Conservation (phyloP, 2,888 invertebrate species). For the Blomia tropicalis region DNA sequence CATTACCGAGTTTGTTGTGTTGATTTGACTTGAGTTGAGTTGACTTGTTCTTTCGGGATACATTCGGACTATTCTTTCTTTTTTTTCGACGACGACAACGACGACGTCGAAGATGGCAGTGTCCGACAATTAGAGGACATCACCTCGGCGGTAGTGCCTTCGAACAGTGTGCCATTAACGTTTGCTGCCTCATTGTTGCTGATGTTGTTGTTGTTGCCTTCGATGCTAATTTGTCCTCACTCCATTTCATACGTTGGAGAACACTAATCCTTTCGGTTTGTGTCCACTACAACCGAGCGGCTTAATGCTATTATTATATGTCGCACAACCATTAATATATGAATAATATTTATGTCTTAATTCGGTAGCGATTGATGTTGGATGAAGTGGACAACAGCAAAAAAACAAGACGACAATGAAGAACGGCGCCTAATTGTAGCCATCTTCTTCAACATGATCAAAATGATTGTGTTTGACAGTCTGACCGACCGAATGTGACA, state of each 20-base stretch:
- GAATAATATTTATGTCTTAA: constrained; percentile 1
- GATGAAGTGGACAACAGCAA: no score
- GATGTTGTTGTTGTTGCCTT: no score
- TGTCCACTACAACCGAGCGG: background rate
- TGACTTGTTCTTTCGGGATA: no score
- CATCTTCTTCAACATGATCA: background rate
- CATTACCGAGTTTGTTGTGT: no score
- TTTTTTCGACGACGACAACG: background rate
- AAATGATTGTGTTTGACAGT: background rate
- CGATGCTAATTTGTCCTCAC: background rate
- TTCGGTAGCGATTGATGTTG: constrained; percentile 2
- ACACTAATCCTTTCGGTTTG: background rate
- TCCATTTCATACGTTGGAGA: no score
- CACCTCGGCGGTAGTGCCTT: constrained; percentile 8
- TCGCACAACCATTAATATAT: constrained; percentile 1
- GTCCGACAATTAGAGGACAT: constrained; percentile 10
- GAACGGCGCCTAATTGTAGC: background rate
- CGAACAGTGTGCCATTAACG: background rate
- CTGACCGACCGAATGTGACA: no score
- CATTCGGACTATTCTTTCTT: background rate
- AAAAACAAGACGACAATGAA: no score
- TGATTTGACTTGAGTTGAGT: no score
- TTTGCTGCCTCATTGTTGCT: constrained; percentile 10
- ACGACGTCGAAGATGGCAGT: constrained; percentile 4
- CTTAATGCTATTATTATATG: constrained; percentile 11